phyloP scores from a whole-genome alignment of 2,888 invertebrate species.

The Pediacus dermestoides region DNA sequence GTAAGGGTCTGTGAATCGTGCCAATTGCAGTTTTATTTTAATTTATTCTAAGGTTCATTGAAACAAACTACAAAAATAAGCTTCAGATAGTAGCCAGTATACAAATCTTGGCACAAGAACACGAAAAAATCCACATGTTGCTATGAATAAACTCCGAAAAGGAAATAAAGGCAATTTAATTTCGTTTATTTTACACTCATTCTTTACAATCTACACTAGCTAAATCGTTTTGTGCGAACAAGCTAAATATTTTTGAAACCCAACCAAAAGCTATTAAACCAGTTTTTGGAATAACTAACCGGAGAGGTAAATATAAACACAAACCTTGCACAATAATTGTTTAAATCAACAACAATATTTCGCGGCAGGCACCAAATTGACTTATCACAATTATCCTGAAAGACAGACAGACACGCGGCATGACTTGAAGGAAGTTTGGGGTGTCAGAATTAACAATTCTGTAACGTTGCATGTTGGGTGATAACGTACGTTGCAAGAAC shows the following conservation, averaged over 20 bases:
- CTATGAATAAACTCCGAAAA: no score
- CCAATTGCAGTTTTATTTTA: slow-evolving; percentile 43
- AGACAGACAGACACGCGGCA: slow-evolving; percentile 9
- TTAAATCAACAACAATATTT: slow-evolving; percentile 25
- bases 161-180: no score
- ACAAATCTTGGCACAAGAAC: slow-evolving; percentile 2
- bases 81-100: not conserved
- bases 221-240: no score
- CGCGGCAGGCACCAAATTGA: slow-evolving; percentile 28
- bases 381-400: slow-evolving; percentile 22
- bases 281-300: no score
- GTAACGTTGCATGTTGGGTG: slow-evolving; percentile 12
- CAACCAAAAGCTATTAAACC: no score
- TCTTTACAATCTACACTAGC: no score
- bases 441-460: slow-evolving; percentile 22
- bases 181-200: no score
- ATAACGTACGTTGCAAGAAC: slow-evolving; percentile 9
- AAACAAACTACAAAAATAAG: slow-evolving; percentile 35
- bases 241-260: no score
- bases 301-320: no score
- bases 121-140: slow-evolving; percentile 4
- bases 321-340: no score
- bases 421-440: slow-evolving; percentile 16
- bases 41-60: slow-evolving; percentile 46
- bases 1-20: slow-evolving; percentile 40